Evolutionary conservation across 2,888 invertebrate genomes (phyloP), one percentile per base, ranked within the genome.

Genomic region (Cheiracanthium punctorium): DNA sequence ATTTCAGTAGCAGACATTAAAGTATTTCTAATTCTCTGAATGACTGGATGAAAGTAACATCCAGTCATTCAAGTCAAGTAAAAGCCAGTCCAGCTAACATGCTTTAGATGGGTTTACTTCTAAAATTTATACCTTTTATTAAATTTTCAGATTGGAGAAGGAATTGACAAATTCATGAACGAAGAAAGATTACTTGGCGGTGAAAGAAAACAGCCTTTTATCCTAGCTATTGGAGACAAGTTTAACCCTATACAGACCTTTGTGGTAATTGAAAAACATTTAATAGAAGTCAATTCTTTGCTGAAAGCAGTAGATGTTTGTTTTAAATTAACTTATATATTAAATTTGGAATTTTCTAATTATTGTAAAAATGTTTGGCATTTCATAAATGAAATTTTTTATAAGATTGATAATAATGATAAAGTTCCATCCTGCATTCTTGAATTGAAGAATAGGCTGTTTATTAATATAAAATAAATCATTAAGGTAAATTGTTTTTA

Each of bases 351-450:
- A 32, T 69, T 69, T n/a, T 69, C 32, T 1, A 0, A 5, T n/a
- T 69, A 69, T 33, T 69, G 69, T 32, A 69, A 33, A 69, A 69
- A 69, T 69, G 29, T 29, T 17, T 69, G 32, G 69, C 33, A 69
- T 12, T 69, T 69, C 30, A 1, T 69, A 14, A 69, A 69, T 33
- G 37, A 17, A 30, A 7, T 69, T 1, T 30, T 69, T 30, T 33
- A 69, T 30, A 14, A 69, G 1, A 4, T 0, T 1, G 69, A 69
- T 5, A 30, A 14, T 32, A n/a, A 30, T 33, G 12, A 8, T 12
- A 30, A 28, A n/a, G 29, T 32, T 1, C 69, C 32, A 32, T 28
- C 69, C 1, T 69, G 69, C 20, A 69, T 69, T 7, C 1, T 69
- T 1, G 69, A 69, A 29, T 30, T 69, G 10, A 69, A 69, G n/a